phyloP scores from a whole-genome alignment of 2,888 invertebrate genomes.

The Drosophila neonasuta region DNA sequence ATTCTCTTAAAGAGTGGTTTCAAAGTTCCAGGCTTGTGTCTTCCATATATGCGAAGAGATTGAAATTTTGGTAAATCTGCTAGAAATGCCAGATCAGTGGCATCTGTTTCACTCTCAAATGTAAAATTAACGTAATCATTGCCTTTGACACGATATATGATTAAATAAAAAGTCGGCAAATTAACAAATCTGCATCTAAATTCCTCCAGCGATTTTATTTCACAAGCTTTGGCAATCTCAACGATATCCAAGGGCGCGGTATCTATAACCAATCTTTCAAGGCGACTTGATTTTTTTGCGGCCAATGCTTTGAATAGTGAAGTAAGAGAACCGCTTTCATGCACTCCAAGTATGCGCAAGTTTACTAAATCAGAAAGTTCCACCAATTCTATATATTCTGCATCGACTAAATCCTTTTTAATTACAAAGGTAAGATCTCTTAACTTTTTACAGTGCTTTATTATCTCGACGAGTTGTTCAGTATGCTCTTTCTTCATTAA shows the following conservation, averaged over 20 bases:
- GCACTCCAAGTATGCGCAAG: background rate
- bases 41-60: background rate
- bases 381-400: constrained; percentile 2
- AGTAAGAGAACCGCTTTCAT: constrained; percentile 1
- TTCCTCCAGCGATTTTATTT: background rate
- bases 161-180: background rate
- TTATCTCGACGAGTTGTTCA: background rate
- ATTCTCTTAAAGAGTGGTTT: background rate
- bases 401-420: background rate
- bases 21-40: background rate
- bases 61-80: background rate
- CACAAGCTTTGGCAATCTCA: background rate
- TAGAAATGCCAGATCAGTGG: background rate
- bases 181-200: background rate
- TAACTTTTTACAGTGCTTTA: background rate
- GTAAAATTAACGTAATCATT: background rate
- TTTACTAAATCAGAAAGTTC: background rate
- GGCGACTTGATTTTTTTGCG: background rate
- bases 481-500: background rate
- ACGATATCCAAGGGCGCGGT: background rate
- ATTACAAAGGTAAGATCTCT: background rate
- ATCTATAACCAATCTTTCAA: background rate
- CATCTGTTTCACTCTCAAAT: constrained; percentile 2
- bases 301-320: background rate
- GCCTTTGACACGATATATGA: background rate